Evolutionary conservation across 2,888 invertebrate genomes (phyloP).

Genomic region (Gari tellinella): DNA sequence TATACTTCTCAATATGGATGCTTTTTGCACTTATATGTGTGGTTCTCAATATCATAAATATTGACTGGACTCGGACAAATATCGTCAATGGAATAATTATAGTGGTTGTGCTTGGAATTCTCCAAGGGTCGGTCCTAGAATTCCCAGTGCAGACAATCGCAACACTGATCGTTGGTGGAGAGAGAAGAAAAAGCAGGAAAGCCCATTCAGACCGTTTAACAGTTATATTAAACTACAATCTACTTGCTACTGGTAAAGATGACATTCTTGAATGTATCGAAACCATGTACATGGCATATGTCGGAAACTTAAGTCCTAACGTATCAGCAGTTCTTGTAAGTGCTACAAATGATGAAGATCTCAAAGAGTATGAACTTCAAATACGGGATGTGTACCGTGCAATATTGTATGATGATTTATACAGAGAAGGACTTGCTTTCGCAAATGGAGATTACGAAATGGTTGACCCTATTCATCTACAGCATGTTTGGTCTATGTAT

Average conservation of each 20-base stretch:
- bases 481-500: conserved; percentile 74
- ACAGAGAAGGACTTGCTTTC: conserved; percentile 72
- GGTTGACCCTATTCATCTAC: conserved; percentile 66
- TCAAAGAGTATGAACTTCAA: conserved; percentile 71
- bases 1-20: conserved; percentile 75
- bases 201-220: conserved; percentile 67
- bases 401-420: conserved; percentile 72
- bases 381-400: conserved; percentile 72
- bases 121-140: conserved; percentile 76
- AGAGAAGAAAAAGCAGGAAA: conserved; percentile 55
- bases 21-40: conserved; percentile 64
- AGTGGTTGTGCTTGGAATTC: conserved; percentile 69
- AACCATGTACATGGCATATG: conserved; percentile 78
- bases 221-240: conserved; percentile 72
- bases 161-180: conserved; percentile 71
- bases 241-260: conserved; percentile 71
- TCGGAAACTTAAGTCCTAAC: conserved; percentile 74
- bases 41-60: conserved; percentile 73
- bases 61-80: conserved; percentile 73
- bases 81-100: conserved; percentile 72
- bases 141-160: conserved; percentile 75
- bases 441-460: conserved; percentile 65
- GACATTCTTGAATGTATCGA: conserved; percentile 77
- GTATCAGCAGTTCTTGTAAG: conserved; percentile 76
- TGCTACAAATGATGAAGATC: conserved; percentile 70